A percentile compares a stretch with the other conserved stretches of the same genome.
Evolutionary conservation across 2,888 invertebrate species (phyloP).

Genomic region (Molorchus minor): DNA sequence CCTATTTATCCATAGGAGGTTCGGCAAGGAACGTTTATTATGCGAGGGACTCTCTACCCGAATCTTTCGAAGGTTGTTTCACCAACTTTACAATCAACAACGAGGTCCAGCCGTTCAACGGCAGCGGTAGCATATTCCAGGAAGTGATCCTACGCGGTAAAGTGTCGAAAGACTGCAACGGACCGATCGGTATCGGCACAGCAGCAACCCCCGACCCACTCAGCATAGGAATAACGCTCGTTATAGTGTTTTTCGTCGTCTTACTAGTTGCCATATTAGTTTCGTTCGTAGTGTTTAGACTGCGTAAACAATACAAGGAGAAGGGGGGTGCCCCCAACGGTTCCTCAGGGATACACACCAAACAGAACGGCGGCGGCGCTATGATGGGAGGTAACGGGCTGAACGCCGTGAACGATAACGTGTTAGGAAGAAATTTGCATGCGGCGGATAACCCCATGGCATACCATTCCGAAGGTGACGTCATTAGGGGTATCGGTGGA

Average conservation of each 20-base stretch:
- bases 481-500: conserved; percentile 78
- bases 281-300: conserved; percentile 91
- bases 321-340: conserved; percentile 77
- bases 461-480: conserved; percentile 78
- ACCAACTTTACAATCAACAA: conserved; percentile 89
- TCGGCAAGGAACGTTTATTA: conserved; percentile 71
- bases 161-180: conserved; percentile 78
- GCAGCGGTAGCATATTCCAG: conserved; percentile 83
- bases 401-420: conserved; percentile 72
- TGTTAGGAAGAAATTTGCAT: conserved; percentile 75
- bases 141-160: conserved; percentile 77
- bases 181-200: conserved; percentile 78
- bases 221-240: conserved; percentile 91
- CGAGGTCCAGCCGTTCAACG: conserved; percentile 89
- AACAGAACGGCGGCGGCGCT: conserved; percentile 77
- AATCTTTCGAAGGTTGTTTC: conserved; percentile 88
- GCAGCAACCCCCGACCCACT: conserved; percentile 85
- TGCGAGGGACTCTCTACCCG: conserved; percentile 64
- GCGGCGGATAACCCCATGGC: conserved; percentile 74
- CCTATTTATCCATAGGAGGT: conserved; percentile 82
- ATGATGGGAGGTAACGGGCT: conserved; percentile 76
- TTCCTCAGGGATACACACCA: conserved; percentile 77
- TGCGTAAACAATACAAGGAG: conserved; percentile 87
- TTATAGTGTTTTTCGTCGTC: conserved; percentile 93
- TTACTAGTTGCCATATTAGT: conserved; percentile 87